Base-by-base conservation (phyloP, 2,797 vertebrate species). In the Sebastes matsubarae region DNA sequence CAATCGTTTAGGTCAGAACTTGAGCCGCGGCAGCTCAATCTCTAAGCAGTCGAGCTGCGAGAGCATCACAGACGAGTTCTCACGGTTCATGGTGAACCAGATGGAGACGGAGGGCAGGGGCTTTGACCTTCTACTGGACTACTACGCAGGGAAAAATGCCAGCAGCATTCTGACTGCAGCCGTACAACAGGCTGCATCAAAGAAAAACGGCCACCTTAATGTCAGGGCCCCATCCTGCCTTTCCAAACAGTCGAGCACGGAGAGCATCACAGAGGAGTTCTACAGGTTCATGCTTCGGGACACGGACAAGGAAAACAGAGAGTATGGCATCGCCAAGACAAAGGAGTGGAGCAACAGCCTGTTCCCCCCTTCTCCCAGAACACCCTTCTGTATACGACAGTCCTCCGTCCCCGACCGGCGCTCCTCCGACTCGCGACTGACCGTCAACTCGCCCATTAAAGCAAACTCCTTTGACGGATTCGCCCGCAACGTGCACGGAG, bases 11-110 rank as follows among this genome's bases (percentile, higher is more conserved):
- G 98, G 99, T 69, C 97, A 97, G 71, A 95, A 98, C 5, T 86
- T 96, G 60, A 99, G 98, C 88, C 95, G 97, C 46, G 97, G 97
- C n/a, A 98, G 98, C 92, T 99, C 99, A 0, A 96, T 99, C 84
- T 99, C 99, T 52, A 99, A 99, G 88, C 99, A 99, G 89, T 99
- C 99, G 3, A 99, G 99, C 85, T 99, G 99, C 50, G 99, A 99
- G 93, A 99, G 99, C 91, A 99, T 99, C 93, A 99, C 98, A 0
- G 99, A 99, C 65, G 99, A 99, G 91, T 99, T 99, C 89, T 99
- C 99, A 65, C 95, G 97, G 72, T 99, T 99, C 92, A 99, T 99
- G 98, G 97, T 99, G 38, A 99, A 97, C 90, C 99, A 99, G 92
- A 99, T 99, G 99, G 99, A 99, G 93, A 98, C 91, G 0, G 99